Conservation (phyloP, 2,888 invertebrate species). For the Mythimna lalbum region DNA sequence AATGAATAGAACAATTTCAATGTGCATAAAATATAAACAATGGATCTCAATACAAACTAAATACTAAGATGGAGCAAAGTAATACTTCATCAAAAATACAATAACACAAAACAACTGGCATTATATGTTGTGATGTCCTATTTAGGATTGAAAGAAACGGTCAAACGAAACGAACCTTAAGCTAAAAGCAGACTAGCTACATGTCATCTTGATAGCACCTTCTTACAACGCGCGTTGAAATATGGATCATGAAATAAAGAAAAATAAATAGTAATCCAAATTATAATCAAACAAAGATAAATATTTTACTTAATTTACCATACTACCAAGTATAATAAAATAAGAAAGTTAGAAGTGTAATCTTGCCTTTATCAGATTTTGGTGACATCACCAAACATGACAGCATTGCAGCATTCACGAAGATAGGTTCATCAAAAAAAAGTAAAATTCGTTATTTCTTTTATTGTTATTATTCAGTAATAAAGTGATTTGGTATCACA, state of each 20-base stretch:
- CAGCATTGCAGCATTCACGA: constrained; percentile 19
- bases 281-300: too few relatives aligned
- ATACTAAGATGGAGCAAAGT: too few relatives aligned
- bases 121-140: too few relatives aligned
- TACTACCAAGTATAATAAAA: too few relatives aligned
- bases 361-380: constrained; percentile 23
- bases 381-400: constrained; percentile 27
- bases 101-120: neutral
- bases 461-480: neutral
- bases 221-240: neutral
- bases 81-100: neutral
- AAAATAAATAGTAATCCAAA: too few relatives aligned
- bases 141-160: neutral
- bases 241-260: neutral
- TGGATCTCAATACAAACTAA: neutral
- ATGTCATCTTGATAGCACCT: too few relatives aligned
- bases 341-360: neutral
- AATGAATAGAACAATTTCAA: neutral
- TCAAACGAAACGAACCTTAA: neutral
- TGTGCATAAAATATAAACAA: neutral
- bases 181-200: neutral
- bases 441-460: too few relatives aligned
- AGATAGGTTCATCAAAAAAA: neutral
- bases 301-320: too few relatives aligned
- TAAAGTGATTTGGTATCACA: too few relatives aligned